A percentile compares a stretch with the other conserved stretches of the same genome.
Conservation (phyloP, 1,140 invertebrate genomes). For the Diuraphis noxia region DNA sequence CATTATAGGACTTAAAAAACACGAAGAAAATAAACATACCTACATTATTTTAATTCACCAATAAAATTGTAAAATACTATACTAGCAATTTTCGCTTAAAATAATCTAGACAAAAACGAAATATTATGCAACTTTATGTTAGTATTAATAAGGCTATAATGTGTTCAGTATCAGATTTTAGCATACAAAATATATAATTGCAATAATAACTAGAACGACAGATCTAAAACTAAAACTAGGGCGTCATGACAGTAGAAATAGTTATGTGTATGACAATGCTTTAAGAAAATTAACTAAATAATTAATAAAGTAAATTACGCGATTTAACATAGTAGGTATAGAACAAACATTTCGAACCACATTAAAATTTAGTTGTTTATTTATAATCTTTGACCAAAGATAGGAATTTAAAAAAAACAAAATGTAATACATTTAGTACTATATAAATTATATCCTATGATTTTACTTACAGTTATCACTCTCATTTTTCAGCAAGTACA, state of each 20-base stretch:
- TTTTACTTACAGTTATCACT: constrained; percentile 9
- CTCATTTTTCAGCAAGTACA: not conserved
- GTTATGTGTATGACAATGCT: too few species aligned
- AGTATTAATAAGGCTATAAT: too few species aligned
- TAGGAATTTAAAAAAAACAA: not conserved
- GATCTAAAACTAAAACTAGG: too few species aligned
- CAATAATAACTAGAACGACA: not conserved
- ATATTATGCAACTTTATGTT: not conserved
- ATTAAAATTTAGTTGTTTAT: not conserved
- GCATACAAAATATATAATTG: not conserved
- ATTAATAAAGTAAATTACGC: not conserved
- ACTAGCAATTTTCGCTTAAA: not conserved
- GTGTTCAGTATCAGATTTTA: not conserved
- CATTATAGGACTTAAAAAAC: not conserved
- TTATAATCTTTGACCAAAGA: not conserved
- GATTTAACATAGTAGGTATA: not conserved
- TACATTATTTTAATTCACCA: too few species aligned
- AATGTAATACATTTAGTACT: not conserved
- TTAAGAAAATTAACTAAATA: not conserved
- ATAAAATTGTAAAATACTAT: too few species aligned
- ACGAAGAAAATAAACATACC: not conserved
- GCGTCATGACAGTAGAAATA: too few species aligned
- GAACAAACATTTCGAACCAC: not conserved
- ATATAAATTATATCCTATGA: not conserved
- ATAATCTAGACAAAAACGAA: not conserved